phyloP scores from a whole-genome alignment of 2,888 invertebrate species.

The Drosophila kokeensis region DNA sequence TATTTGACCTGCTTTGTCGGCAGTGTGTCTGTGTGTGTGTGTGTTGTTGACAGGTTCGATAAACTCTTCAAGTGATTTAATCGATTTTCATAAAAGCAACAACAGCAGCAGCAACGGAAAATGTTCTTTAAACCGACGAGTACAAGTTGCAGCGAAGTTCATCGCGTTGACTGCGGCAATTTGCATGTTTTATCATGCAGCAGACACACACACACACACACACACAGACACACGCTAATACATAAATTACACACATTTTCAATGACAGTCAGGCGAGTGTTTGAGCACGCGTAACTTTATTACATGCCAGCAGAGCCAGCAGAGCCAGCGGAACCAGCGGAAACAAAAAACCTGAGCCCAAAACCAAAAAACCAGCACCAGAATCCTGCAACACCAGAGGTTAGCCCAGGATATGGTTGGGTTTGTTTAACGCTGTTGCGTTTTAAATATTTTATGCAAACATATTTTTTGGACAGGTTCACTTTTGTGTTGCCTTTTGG shows the following conservation, averaged over 20 bases:
- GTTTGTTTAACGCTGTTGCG: conserved; percentile 24
- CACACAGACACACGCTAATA: conserved; percentile 60
- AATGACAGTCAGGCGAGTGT: conserved; percentile 68
- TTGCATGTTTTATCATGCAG: conserved; percentile 78
- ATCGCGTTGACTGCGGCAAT: conserved; percentile 79
- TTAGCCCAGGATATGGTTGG: conserved; percentile 40
- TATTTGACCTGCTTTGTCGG: conserved; percentile 57
- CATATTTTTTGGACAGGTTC: conserved; percentile 56
- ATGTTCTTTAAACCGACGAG: conserved; percentile 67
- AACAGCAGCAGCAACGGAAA: conserved; percentile 51
- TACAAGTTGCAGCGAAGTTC: conserved; percentile 64
- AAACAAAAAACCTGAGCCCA: conserved; percentile 19
- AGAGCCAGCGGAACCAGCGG: neutral
- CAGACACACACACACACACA: conserved; percentile 38
- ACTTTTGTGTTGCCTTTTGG: conserved; percentile 6
- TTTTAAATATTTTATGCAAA: conserved; percentile 78
- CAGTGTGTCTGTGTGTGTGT: conserved; percentile 3
- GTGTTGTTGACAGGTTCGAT: conserved; percentile 66
- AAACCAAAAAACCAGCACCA: conserved; percentile 21
- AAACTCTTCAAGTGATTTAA: conserved; percentile 74
- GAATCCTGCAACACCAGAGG: conserved; percentile 13
- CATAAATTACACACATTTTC: conserved; percentile 78
- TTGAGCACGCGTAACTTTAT: conserved; percentile 72
- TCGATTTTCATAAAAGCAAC: conserved; percentile 65
- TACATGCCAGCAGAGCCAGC: conserved; percentile 52